Conservation (phyloP, 1,140 invertebrate genomes). For the Hyposmocoma kahamanoa region DNA sequence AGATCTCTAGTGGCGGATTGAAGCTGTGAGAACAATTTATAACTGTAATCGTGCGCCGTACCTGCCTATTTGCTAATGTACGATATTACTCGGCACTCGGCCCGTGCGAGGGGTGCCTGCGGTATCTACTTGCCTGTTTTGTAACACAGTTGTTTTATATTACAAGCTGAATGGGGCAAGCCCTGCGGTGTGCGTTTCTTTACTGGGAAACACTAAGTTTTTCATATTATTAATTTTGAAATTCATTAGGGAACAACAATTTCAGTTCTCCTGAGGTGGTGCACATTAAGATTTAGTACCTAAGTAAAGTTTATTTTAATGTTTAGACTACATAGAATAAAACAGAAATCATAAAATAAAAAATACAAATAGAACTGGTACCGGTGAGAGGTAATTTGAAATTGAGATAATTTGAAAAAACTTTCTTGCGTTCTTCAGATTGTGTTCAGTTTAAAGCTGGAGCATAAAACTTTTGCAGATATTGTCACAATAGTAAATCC, state of each 20-base stretch:
- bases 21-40: slow-evolving; percentile 19
- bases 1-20: slow-evolving; percentile 33
- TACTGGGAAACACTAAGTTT: slow-evolving; percentile 41
- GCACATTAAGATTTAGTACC: too few relatives aligned
- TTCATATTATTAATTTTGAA: slow-evolving; percentile 40
- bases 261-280: too few relatives aligned
- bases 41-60: slow-evolving; percentile 28
- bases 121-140: slow-evolving; percentile 21
- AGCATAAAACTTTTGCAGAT: too few relatives aligned
- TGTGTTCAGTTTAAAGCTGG: too few relatives aligned
- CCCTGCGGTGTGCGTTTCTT: slow-evolving; percentile 37
- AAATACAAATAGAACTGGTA: too few relatives aligned
- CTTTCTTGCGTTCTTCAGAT: too few relatives aligned
- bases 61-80: slow-evolving; percentile 38
- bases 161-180: slow-evolving; percentile 36
- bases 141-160: slow-evolving; percentile 29
- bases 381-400: too few relatives aligned
- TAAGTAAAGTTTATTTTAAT: too few relatives aligned
- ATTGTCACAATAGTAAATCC: too few relatives aligned
- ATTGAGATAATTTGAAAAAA: too few relatives aligned
- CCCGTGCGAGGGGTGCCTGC: slow-evolving; percentile 14
- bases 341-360: too few relatives aligned
- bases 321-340: too few relatives aligned
- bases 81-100: slow-evolving; percentile 21
- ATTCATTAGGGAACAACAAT: neutral